Conservation (phyloP, 1,140 invertebrate species). For the Leptinotarsa lineolata region DNA sequence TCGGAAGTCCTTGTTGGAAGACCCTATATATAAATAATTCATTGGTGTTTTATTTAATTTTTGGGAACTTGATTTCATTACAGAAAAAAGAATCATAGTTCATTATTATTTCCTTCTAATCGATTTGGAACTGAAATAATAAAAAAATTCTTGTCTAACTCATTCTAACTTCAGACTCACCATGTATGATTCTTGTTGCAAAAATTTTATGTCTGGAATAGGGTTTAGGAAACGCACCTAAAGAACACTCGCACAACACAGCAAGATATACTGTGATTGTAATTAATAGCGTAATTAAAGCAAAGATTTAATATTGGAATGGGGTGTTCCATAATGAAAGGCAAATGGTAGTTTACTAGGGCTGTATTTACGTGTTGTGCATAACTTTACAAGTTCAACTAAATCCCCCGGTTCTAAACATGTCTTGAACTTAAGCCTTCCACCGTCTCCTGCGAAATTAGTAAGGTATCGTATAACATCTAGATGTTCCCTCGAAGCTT, state of each 20-base stretch:
- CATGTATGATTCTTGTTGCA: background rate
- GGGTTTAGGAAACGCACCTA: constrained; percentile 18
- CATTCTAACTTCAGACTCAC: background rate
- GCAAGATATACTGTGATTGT: constrained; percentile 50
- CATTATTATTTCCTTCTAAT: too few species aligned
- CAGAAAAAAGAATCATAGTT: too few species aligned
- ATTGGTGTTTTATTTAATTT: too few species aligned
- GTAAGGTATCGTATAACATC: constrained; percentile 40
- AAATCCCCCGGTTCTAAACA: constrained; percentile 53
- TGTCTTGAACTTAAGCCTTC: constrained; percentile 53
- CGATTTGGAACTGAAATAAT: background rate
- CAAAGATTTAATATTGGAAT: constrained; percentile 51
- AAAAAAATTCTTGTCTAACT: background rate
- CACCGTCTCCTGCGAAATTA: constrained; percentile 53
- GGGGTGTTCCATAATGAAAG: constrained; percentile 52
- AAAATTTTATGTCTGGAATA: background rate
- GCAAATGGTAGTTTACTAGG: constrained; percentile 53
- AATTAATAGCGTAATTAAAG: constrained; percentile 54
- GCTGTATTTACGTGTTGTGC: constrained; percentile 56
- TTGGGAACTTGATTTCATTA: too few species aligned
- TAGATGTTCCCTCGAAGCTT: constrained; percentile 3
- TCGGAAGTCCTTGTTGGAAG: too few species aligned
- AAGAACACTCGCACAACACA: constrained; percentile 33
- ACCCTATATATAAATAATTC: too few species aligned
- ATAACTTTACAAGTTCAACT: constrained; percentile 56